A percentile compares a stretch with the other conserved stretches of the same genome.
Conservation (phyloP, 1,140 invertebrate species). For the Philopotamus ludificatus region DNA sequence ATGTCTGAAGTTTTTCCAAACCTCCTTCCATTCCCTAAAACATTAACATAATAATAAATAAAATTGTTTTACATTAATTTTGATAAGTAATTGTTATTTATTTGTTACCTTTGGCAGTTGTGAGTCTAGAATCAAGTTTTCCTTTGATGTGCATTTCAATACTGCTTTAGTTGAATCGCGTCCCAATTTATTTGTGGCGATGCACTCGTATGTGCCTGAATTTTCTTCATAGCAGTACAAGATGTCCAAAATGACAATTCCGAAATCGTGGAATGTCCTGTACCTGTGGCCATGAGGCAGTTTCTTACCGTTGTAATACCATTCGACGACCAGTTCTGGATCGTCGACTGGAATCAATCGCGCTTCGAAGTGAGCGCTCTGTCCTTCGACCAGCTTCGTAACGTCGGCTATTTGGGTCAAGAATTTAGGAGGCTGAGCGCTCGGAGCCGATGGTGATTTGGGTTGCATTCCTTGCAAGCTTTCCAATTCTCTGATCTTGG, state of each 20-base stretch:
- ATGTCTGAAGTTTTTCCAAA: slow-evolving; percentile 85
- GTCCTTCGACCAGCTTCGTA: slow-evolving; percentile 83
- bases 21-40: slow-evolving; percentile 87
- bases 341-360: slow-evolving; percentile 86
- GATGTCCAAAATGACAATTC: slow-evolving; percentile 94
- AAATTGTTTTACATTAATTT: slow-evolving; percentile 9
- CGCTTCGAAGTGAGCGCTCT: slow-evolving; percentile 92
- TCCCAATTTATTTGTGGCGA: slow-evolving; percentile 90
- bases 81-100: not conserved
- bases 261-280: slow-evolving; percentile 95
- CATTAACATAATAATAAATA: not conserved
- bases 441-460: slow-evolving; percentile 62
- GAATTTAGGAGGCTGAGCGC: slow-evolving; percentile 84
- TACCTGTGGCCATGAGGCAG: slow-evolving; percentile 90
- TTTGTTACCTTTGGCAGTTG: slow-evolving; percentile 80
- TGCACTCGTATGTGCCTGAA: slow-evolving; percentile 88
- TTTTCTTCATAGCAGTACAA: slow-evolving; percentile 97
- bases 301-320: slow-evolving; percentile 93
- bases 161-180: slow-evolving; percentile 82
- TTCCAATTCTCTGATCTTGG: slow-evolving; percentile 87
- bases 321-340: slow-evolving; percentile 90
- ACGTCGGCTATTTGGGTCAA: slow-evolving; percentile 83
- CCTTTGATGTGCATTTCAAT: slow-evolving; percentile 84
- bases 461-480: slow-evolving; percentile 62
- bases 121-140: slow-evolving; percentile 90